Percentiles rank a stretch among this genome's conserved stretches.
These are phyloP conservation scores for Macaria notata DNA, from an alignment of 2,888 invertebrate genomes.

Conservation along the genomic window DNA sequence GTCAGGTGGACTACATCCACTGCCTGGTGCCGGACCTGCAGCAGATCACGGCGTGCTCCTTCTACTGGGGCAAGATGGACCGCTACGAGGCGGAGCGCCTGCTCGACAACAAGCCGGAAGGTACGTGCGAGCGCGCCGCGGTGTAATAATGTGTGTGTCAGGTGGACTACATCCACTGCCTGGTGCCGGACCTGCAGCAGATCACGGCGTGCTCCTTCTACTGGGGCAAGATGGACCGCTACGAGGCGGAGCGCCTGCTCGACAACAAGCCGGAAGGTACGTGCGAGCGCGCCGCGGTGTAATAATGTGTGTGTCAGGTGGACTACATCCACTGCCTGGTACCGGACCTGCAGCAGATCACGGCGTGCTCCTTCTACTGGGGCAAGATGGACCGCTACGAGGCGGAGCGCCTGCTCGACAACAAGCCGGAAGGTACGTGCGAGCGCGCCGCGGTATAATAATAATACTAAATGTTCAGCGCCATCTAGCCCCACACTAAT, in stretches of 20 bases:
- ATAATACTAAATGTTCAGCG: too few relatives aligned
- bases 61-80: constrained; percentile 99
- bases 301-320: constrained; percentile 83
- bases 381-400: constrained; percentile 99
- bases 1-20: constrained; percentile 96
- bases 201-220: constrained; percentile 97
- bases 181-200: constrained; percentile 95
- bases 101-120: constrained; percentile 96
- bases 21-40: constrained; percentile 96
- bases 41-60: constrained; percentile 94
- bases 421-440: constrained; percentile 95
- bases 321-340: constrained; percentile 98
- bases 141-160: constrained; percentile 66
- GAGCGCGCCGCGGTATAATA: too few relatives aligned
- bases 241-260: constrained; percentile 96
- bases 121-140: too few relatives aligned
- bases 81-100: constrained; percentile 97
- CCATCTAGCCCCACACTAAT: too few relatives aligned
- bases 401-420: constrained; percentile 95
- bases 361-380: constrained; percentile 98
- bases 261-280: constrained; percentile 96
- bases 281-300: too few relatives aligned
- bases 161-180: constrained; percentile 97
- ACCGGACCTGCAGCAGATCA: constrained; percentile 94
- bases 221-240: constrained; percentile 99